phyloP scores from a whole-genome alignment of 1,140 invertebrate genomes.

The Platorchestia sp. region DNA sequence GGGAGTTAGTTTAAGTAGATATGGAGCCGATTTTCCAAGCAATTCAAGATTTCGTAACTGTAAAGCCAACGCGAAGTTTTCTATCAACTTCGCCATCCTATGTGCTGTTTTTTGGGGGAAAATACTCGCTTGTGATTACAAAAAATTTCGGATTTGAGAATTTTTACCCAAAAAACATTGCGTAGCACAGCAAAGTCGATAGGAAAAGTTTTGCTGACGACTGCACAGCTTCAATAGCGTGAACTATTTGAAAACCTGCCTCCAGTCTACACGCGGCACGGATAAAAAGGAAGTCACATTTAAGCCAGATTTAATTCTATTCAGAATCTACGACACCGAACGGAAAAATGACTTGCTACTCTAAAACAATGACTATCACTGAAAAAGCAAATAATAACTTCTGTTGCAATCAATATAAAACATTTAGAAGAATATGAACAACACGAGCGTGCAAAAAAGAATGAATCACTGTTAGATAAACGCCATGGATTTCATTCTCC shows the following conservation, averaged over 20 bases:
- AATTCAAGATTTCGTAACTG: too few species aligned
- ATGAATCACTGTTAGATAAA: neutral
- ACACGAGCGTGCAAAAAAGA: neutral
- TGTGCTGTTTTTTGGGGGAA: too few species aligned
- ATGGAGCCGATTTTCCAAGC: too few species aligned
- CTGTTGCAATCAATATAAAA: neutral
- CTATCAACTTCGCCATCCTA: too few species aligned
- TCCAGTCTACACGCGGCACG: neutral
- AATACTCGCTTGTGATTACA: too few species aligned
- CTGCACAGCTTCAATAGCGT: too few species aligned
- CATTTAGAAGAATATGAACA: neutral
- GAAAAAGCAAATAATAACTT: neutral
- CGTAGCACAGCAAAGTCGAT: too few species aligned
- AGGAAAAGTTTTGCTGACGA: too few species aligned
- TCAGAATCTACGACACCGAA: neutral
- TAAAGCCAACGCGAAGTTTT: too few species aligned
- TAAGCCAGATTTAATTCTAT: neutral
- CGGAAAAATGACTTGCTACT: neutral
- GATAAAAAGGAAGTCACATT: neutral
- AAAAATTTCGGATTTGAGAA: too few species aligned
- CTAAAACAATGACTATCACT: constrained; percentile 1
- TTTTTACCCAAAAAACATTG: too few species aligned
- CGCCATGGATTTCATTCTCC: neutral
- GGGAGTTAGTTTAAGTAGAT: neutral
- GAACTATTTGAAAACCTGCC: too few species aligned